phyloP scores from a whole-genome alignment of 2,888 invertebrate genomes.

The Apodemia zela region DNA sequence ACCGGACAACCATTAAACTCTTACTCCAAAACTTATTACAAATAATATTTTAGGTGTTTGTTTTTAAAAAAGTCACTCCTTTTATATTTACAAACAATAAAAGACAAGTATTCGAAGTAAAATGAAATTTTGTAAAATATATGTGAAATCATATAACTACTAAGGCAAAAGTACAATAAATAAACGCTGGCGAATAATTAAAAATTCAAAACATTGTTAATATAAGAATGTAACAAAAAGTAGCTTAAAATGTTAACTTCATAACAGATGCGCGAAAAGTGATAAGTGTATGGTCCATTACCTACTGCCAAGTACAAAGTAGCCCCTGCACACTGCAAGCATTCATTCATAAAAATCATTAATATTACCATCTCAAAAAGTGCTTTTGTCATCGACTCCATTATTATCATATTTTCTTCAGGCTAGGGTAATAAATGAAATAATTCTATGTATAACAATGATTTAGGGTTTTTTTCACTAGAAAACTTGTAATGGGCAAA shows the following conservation, averaged over 20 bases:
- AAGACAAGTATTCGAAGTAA: too few species aligned
- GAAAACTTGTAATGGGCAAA: too few species aligned
- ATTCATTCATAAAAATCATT: constrained; percentile 20
- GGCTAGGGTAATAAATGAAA: not conserved
- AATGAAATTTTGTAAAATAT: too few species aligned
- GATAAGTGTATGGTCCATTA: constrained; percentile 58
- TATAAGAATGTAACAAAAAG: too few species aligned
- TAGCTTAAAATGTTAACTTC: constrained; percentile 5
- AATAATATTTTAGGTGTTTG: too few species aligned
- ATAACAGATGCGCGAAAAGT: constrained; percentile 60
- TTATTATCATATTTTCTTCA: not conserved
- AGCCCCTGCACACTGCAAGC: constrained; percentile 28
- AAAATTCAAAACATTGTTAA: too few species aligned
- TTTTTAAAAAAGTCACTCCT: too few species aligned
- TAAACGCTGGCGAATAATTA: too few species aligned
- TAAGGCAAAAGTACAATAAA: too few species aligned
- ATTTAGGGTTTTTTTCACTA: not conserved
- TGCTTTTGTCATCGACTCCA: constrained; percentile 4
- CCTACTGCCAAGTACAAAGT: constrained; percentile 34
- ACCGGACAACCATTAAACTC: not conserved
- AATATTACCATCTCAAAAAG: constrained; percentile 17
- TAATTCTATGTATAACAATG: not conserved
- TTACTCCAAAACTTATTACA: not conserved
- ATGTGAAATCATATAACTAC: too few species aligned
- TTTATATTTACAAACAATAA: too few species aligned